Base-by-base conservation (phyloP, 2,797 vertebrate genomes). In the Tapirus indicus region DNA sequence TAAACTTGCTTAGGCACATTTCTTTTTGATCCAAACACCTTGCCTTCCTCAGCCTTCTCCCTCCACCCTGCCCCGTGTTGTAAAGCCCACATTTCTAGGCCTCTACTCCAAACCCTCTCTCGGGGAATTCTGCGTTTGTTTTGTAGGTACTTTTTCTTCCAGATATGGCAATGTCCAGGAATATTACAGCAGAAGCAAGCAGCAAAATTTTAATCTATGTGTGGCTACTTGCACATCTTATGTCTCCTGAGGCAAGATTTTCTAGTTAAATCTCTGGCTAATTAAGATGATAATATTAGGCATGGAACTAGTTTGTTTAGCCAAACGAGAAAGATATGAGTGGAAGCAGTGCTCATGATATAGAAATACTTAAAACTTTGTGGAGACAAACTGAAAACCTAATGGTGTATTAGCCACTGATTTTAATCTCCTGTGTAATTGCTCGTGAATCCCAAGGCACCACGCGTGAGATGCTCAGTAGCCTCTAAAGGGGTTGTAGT, bases 191-290 rank as follows among this genome's bases (percentile, higher is more conserved):
- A 75, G 41, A 95, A 75, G 32, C 3, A 58, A 52, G 44, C 14
- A 80, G n/a, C 10, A 58, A 74, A 25, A 91, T 62, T 52, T 94
- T 52, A 62, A 68, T 68, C 62, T 68, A 5, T 47, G 16, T 66
- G 60, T 1, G 84, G 9, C 41, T 72, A 20, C 38, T 47, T 69
- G 20, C 12, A 72, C 27, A 83, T 89, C 49, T 71, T 77, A 23
- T 56, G 49, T 74, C 29, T 90, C 29, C 78, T 47, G 29, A 80
- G 35, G 58, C 54, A 69, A 35, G 56, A 69, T 58, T 14, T 89
- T 84, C 64, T 58, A 83, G 52, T 83, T 82, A 88, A 93, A 88
- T 64, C 41, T 92, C 68, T 69, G 52, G 27, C 41, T 80, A 71
- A 85, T 60, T 79, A 84, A 71, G 64, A 86, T 7, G 47, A 12